Evolutionary conservation across 2,797 vertebrate genomes (phyloP).

Genomic region (Euthynnus affinis): DNA sequence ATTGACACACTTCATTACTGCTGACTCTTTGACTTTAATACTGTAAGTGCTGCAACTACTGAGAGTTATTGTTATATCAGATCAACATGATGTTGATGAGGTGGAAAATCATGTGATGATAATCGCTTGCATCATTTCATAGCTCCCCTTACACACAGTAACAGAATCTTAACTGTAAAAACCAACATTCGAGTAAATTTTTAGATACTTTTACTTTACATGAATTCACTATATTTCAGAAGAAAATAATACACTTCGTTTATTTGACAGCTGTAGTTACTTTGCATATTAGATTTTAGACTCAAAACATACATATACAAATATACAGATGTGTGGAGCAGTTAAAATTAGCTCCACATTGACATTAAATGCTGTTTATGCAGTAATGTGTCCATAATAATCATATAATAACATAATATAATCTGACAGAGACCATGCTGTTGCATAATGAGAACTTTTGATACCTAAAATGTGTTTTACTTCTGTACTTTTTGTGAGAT

Average conservation of each 20-base stretch:
- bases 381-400: not conserved
- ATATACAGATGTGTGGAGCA: not conserved
- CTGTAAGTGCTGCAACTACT: not conserved
- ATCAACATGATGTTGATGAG: not conserved
- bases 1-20: not conserved
- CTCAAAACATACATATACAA: not conserved
- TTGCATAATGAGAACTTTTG: not conserved
- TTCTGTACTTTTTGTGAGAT: not conserved
- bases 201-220: not conserved
- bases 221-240: not conserved
- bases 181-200: not conserved
- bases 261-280: not conserved
- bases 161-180: too few species aligned
- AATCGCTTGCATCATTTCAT: slow-evolving; percentile 10
- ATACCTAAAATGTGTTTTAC: not conserved
- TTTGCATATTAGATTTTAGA: not conserved
- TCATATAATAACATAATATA: not conserved
- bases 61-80: not conserved
- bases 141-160: not conserved
- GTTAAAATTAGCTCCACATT: not conserved
- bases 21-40: not conserved
- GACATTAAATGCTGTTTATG: not conserved
- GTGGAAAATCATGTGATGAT: slow-evolving; percentile 9
- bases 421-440: not conserved
- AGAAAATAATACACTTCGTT: not conserved